Evolutionary conservation across 2,888 invertebrate genomes (phyloP), one percentile per base, ranked within the genome.

Genomic region (Mallateleia sp.): DNA sequence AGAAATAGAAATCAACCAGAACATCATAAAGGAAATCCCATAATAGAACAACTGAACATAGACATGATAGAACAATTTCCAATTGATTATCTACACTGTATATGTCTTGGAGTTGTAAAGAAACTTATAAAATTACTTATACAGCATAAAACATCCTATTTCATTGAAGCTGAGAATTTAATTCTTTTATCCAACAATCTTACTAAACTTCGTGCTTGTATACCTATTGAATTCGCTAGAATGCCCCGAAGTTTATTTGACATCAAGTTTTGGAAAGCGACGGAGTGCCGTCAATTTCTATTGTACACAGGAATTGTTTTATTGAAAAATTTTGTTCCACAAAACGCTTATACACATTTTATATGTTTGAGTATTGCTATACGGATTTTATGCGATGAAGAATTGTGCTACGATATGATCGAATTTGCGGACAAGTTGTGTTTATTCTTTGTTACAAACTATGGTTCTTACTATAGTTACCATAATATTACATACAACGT

Each of bases 401-500:
- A 18, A n/a, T 20, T 50, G 20, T 50, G 22, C 20, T 20, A 9
- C 20, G 50, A 50, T 22, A 18, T 7, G 5, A 20, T 18, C 22
- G 50, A 50, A 20, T 50, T n/a, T 50, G 15, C n/a, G 4, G 4
- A 50, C 2, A 11, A 50, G 20, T 50, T 50, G 20, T 22, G 14
- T 7, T 7, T 50, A 9, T 56, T 15, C 11, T 56, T 56, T 15
- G 56, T 56, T 56, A 22, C 56, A 14, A 24, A 28, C 9, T 24
- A 56, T 56, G 56, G 25, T 15, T 25, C 11, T 9, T 56, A 25
- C 11, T 24, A 56, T 56, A 25, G 28, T 9, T 5, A 28, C 2
- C 18, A 56, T 22, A 25, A 25, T 15, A 24, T 56, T 11, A 56
- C 56, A 25, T 56, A 56, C 15, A 56, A 56, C 56, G 25, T 56